Percentiles rank a stretch among this genome's conserved stretches.
phyloP scores from a whole-genome alignment of 2,888 invertebrate genomes.

The Eudasyphora cyanicolor region DNA sequence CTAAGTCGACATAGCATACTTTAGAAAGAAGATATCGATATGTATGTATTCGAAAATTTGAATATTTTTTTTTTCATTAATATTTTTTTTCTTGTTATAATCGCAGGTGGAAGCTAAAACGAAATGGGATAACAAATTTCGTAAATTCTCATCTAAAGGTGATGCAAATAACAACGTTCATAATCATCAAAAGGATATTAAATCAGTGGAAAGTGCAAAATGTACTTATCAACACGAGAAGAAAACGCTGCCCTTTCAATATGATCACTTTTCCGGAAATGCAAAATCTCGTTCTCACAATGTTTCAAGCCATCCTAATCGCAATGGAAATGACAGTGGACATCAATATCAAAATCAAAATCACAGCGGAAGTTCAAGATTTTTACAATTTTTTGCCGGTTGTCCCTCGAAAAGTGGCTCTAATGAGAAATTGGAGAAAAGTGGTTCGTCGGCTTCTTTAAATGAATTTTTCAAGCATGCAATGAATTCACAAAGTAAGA shows the following conservation, averaged over 20 bases:
- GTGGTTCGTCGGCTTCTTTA: slow-evolving; percentile 73
- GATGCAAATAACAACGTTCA: slow-evolving; percentile 53
- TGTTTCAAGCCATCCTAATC: slow-evolving; percentile 30
- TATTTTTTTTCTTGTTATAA: too few species aligned
- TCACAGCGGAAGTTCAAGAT: slow-evolving; percentile 63
- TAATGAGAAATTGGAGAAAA: slow-evolving; percentile 65
- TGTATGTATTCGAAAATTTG: not conserved
- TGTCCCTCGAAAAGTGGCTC: slow-evolving; percentile 43
- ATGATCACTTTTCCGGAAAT: slow-evolving; percentile 68
- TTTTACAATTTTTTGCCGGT: slow-evolving; percentile 67
- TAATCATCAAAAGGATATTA: not conserved
- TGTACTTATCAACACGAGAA: slow-evolving; percentile 40
- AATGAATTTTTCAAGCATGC: slow-evolving; percentile 77
- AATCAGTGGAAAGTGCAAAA: slow-evolving; percentile 10
- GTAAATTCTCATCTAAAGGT: slow-evolving; percentile 49
- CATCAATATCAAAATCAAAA: slow-evolving; percentile 41
- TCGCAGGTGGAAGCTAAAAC: slow-evolving; percentile 53
- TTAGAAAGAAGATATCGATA: too few species aligned
- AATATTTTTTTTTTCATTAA: not conserved
- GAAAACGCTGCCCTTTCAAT: slow-evolving; percentile 68
- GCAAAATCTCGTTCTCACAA: slow-evolving; percentile 37
- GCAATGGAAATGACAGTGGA: not conserved
- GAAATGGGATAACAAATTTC: slow-evolving; percentile 43
- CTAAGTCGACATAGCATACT: too few species aligned
- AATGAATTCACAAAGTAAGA: slow-evolving; percentile 59